Evolutionary conservation across 30 jellyfish, hydroid and myxozoan species (phyloP), one percentile per base, ranked within the genome.

Genomic region (Pelagia noctiluca): DNA sequence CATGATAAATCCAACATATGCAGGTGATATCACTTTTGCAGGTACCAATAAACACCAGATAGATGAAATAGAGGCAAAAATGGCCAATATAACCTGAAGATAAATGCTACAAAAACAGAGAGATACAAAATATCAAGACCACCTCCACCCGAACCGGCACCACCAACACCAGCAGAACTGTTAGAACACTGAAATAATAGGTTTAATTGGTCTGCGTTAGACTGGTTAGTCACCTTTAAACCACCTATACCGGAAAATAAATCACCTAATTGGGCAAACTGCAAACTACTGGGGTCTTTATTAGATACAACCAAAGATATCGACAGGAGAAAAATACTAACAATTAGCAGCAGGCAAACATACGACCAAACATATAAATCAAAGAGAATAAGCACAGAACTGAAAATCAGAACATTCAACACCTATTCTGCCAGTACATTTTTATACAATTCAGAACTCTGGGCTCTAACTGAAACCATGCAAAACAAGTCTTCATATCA

Each of bases 1-100:
- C 77, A 47, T 64, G 46, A 64, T 64, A 64, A 21, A 7, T 64
- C 50, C 50, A 64, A 64, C 77, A 64, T 30, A 64, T 28, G 77
- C 77, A 64, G 77, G 32, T 28, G 77, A 64, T 64, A 3, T 64
- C 50, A 64, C 50, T 24, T 24, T 64, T 64, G 77, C 10, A 64
- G 11, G 61, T 47, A 47, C 61, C 16, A 10, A 47, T 47, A 47
- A 11, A 19, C 19, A 47, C 19, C 16, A 19, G 69, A 53, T 53
- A n/a, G n/a, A n/a, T 33, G 25, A 60, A 10, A 60, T 60, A 42
- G 57, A 42, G 57, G 57, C 57, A 42, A 42, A 42, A 42, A 42
- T 42, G 57, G 57, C 57, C 57, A 42, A 42, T 42, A 42, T 42
- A 42, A 42, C 57, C 57, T 42, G 57, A 42, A 42, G 57, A 42